Evolutionary conservation across 2,113 vertebrate genomes (phyloP).

Genomic region (Picathartes gymnocephalus): DNA sequence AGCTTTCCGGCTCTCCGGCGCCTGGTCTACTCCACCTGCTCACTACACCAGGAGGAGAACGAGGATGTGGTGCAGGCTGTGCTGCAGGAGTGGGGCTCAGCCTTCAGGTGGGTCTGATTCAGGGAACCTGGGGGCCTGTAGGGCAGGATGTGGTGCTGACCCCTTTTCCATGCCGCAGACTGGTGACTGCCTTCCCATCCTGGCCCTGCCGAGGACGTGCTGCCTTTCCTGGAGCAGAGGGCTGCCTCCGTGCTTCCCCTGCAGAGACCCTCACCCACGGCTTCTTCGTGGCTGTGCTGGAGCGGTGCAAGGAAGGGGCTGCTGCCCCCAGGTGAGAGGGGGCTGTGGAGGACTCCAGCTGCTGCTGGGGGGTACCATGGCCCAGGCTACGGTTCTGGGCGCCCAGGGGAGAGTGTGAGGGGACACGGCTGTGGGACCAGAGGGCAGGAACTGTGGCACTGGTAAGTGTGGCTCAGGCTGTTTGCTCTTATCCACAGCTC

Average conservation of each 20-base stretch:
- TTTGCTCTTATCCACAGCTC: not conserved
- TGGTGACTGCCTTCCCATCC: conserved; percentile 75
- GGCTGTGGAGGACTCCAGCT: not conserved
- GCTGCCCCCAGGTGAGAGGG: not conserved
- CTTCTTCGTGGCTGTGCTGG: conserved; percentile 90
- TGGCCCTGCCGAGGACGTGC: conserved; percentile 85
- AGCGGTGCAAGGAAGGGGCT: conserved; percentile 15
- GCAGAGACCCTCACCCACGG: conserved; percentile 82
- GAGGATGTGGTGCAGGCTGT: conserved; percentile 82
- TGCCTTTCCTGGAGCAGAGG: conserved; percentile 69
- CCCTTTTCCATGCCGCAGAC: conserved; percentile 45
- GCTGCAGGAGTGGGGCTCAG: conserved; percentile 67
- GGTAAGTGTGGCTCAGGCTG: not conserved
- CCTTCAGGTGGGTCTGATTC: conserved; percentile 76
- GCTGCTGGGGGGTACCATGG: not conserved
- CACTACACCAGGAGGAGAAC: conserved; percentile 86
- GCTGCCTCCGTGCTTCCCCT: conserved; percentile 85
- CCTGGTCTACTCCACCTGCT: conserved; percentile 94
- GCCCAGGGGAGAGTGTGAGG: too few species aligned
- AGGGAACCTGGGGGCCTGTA: accelerated
- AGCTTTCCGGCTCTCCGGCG: conserved; percentile 81
- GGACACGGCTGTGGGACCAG: not conserved
- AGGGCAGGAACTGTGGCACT: not conserved
- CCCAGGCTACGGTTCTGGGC: not conserved
- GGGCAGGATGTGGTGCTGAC: not conserved